These are phyloP conservation scores for Teinopalpus imperialis DNA, from an alignment of 2,888 invertebrate species.

Conservation along the genomic window DNA sequence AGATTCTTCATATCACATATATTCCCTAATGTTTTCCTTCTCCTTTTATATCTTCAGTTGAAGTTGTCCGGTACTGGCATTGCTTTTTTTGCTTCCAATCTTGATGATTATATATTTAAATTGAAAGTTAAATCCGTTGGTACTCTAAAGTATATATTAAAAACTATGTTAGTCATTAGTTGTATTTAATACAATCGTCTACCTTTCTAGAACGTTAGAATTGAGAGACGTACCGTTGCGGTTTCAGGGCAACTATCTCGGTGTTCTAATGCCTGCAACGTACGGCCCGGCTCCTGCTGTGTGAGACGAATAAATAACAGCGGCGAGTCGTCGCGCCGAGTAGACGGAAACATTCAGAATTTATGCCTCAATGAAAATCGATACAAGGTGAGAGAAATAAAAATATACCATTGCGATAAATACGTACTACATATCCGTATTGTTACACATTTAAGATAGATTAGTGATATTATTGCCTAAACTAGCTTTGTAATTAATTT, in stretches of 20 bases:
- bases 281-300: constrained; percentile 14
- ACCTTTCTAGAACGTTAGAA: constrained; percentile 2
- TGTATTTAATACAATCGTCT: constrained; percentile 13
- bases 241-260: constrained; percentile 4
- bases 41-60: no score
- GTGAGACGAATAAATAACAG: constrained; percentile 25
- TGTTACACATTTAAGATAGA: no score
- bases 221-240: constrained; percentile 1
- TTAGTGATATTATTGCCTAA: no score
- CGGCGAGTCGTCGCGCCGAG: constrained; percentile 11
- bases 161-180: constrained; percentile 2
- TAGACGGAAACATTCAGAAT: constrained; percentile 7
- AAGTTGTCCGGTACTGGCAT: no score
- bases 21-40: no score
- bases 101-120: no score
- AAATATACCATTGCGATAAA: no score
- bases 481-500: no score
- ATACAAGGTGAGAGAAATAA: not conserved
- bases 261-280: constrained; percentile 9
- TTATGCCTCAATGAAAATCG: constrained; percentile 5
- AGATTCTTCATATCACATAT: no score
- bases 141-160: not conserved
- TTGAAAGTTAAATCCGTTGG: no score
- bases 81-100: no score
- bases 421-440: no score